Percentiles rank a stretch among this genome's conserved stretches.
These are phyloP conservation scores for Amphipyra berbera DNA, from an alignment of 2,888 invertebrate species.

Conservation along the genomic window DNA sequence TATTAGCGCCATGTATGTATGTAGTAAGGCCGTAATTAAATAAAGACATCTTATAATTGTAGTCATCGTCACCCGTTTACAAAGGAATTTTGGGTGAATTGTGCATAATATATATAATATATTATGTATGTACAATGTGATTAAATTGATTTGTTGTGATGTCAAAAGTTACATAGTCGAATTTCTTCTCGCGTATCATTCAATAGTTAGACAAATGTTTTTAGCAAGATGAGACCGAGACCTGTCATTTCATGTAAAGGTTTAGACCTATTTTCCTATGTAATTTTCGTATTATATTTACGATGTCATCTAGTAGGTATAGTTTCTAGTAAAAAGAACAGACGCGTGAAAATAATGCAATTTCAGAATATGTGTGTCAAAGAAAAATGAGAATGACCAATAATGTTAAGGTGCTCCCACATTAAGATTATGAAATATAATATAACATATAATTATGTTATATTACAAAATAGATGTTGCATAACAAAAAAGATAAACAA, in stretches of 20 bases:
- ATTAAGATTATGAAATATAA: too few relatives aligned
- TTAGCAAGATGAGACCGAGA: background rate
- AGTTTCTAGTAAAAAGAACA: constrained; percentile 1
- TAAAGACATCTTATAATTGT: constrained; percentile 15
- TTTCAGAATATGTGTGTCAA: background rate
- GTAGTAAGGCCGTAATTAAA: constrained; percentile 27
- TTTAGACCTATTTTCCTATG: background rate
- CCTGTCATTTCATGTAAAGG: background rate
- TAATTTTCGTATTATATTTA: constrained; percentile 7
- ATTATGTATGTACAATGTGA: constrained; percentile 16
- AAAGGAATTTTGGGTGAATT: constrained; percentile 6
- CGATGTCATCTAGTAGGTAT: constrained; percentile 2
- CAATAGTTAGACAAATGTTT: background rate
- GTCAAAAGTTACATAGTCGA: constrained; percentile 1
- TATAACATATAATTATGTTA: too few relatives aligned
- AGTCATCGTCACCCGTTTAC: background rate
- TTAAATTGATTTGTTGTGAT: background rate
- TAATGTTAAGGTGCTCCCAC: too few relatives aligned
- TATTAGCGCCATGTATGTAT: constrained; percentile 8
- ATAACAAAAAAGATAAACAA: too few relatives aligned
- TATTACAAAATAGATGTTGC: too few relatives aligned
- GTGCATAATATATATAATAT: too few relatives aligned
- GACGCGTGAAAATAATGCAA: background rate
- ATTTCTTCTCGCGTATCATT: constrained; percentile 11
- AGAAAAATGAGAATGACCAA: background rate